Percentiles rank a stretch among this genome's conserved stretches.
These are phyloP conservation scores for Equus quagga DNA, from an alignment of 2,113 vertebrate genomes.

Conservation along the genomic window DNA sequence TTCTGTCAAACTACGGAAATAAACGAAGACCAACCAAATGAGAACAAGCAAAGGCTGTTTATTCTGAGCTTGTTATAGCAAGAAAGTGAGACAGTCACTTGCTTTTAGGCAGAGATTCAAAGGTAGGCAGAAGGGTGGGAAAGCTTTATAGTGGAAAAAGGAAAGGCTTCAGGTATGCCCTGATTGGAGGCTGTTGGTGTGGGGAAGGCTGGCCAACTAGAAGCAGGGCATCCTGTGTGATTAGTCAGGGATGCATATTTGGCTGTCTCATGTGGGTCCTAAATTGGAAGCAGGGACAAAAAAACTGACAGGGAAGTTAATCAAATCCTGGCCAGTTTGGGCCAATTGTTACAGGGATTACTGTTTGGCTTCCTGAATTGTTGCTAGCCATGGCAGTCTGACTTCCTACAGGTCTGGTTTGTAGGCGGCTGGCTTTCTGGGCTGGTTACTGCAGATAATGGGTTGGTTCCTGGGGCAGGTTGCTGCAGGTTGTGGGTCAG, in stretches of 20 bases:
- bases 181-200: not conserved
- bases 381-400: not conserved
- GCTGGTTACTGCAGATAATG: not conserved
- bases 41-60: not conserved
- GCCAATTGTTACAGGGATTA: not conserved
- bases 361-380: not conserved
- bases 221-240: not conserved
- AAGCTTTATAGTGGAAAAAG: not conserved
- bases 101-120: not conserved
- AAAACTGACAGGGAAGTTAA: not conserved
- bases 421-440: not conserved
- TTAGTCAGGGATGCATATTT: not conserved
- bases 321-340: not conserved
- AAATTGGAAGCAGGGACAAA: not conserved
- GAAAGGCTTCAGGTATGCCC: not conserved
- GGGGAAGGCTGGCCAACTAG: not conserved
- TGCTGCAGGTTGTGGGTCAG: not conserved
- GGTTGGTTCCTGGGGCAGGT: not conserved
- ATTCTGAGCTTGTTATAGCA: not conserved
- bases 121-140: not conserved
- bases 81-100: not conserved
- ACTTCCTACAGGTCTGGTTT: not conserved
- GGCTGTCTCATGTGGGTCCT: not conserved
- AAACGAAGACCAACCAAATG: not conserved
- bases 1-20: not conserved